Evolutionary conservation across 2,888 invertebrate species (phyloP), one percentile per base, ranked within the genome.

Genomic region (Nomada fabriciana): DNA sequence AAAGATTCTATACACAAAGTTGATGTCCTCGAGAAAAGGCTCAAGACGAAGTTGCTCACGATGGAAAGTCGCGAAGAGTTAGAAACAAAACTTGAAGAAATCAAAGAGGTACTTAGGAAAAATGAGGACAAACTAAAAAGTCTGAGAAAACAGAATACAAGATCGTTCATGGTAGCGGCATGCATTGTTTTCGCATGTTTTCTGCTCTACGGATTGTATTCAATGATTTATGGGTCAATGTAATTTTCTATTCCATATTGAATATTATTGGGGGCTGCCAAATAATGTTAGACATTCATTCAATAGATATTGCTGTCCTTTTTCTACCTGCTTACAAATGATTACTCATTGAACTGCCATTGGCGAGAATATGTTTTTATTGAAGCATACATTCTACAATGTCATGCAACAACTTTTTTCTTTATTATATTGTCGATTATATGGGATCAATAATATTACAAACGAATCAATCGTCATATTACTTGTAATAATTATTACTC

Each of bases 111-210:
- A 23, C 84, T 94, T 25, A 87, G 80, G 57, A 89, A 75, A 61
- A 93, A 92, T 70, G 90, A 93, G 86, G 84, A 91, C 47, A 85
- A 86, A 77, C 78, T 93, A 59, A 74, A 83, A 15, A 78, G 67
- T 0, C 79, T 94, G n/a, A 86, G 90, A 57, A 89, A 85, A 52
- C 89, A 93, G 69, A 93, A 93, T 74, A 90, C 91, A 36, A 90
- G 88, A 79, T 88, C 91, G 2, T 93, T 91, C 60, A 90, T 93
- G 88, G 76, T 92, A 36, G 89, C 91, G 23, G 91, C 87, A 4
- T 87, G 90, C 76, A 47, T 93, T 20, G 81, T 91, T 43, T 93
- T 93, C 60, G 73, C 85, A 18, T 90, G 90, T 71, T 92, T 91
- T 55, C 80, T 92, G 69, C 29, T 91, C 15, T 93, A 89, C 70